These are phyloP conservation scores for Drosophila cognata DNA, from an alignment of 2,888 invertebrate genomes.

Conservation along the genomic window DNA sequence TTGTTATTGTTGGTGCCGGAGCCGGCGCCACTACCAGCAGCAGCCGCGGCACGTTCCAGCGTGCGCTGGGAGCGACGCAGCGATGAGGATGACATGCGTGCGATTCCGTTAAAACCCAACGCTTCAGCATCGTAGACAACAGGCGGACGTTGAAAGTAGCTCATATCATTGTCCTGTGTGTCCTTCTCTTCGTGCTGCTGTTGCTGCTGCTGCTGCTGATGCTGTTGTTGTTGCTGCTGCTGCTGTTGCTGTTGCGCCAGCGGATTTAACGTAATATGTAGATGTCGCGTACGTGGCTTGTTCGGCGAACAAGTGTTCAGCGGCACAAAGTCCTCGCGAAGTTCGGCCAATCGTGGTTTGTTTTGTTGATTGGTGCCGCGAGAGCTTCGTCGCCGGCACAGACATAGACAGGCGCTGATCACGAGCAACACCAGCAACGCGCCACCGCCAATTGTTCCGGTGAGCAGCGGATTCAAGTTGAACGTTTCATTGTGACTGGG, in stretches of 20 bases:
- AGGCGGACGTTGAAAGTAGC: conserved; percentile 63
- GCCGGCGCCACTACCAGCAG: conserved; percentile 46
- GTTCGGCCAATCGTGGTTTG: conserved; percentile 81
- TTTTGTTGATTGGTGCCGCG: conserved; percentile 45
- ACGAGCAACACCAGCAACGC: conserved; percentile 78
- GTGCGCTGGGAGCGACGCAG: conserved; percentile 72
- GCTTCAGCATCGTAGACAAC: conserved; percentile 58
- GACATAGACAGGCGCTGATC: conserved; percentile 82
- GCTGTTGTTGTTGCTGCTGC: conserved; percentile 57
- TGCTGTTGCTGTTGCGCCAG: conserved; percentile 74
- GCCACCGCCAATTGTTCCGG: conserved; percentile 83
- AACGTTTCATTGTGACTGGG: conserved; percentile 80
- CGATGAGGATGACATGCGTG: conserved; percentile 71
- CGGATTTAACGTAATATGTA: conserved; percentile 85
- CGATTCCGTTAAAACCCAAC: conserved; percentile 55
- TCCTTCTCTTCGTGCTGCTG: conserved; percentile 78
- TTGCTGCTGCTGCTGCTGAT: conserved; percentile 29
- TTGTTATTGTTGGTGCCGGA: conserved; percentile 68
- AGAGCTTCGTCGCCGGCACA: conserved; percentile 81
- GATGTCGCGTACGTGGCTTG: conserved; percentile 79
- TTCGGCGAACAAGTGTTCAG: conserved; percentile 62
- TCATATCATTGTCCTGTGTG: conserved; percentile 61
- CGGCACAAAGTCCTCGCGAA: conserved; percentile 82
- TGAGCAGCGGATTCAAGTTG: conserved; percentile 82
- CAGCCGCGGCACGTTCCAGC: conserved; percentile 59